Percentiles rank a stretch among this genome's conserved stretches.
Conservation (phyloP, 2,113 vertebrate genomes). For the Paratilapia polleni region DNA sequence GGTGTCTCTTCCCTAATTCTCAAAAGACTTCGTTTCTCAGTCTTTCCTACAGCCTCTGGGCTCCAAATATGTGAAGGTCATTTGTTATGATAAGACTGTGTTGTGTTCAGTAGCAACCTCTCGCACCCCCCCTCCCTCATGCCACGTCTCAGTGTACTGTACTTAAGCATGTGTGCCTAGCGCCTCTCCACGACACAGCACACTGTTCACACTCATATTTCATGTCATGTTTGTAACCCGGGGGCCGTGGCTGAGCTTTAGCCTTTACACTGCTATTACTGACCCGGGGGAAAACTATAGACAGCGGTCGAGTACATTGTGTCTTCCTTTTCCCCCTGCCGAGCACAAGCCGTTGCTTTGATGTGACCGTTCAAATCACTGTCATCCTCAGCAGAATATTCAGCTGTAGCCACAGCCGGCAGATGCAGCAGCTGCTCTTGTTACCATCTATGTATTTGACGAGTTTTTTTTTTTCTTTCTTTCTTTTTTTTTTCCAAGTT, state of each 20-base stretch:
- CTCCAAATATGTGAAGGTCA: constrained; percentile 62
- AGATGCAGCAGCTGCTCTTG: constrained; percentile 53
- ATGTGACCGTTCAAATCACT: constrained; percentile 64
- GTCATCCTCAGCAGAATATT: constrained; percentile 48
- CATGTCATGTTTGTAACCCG: constrained; percentile 60
- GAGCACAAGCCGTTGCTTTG: constrained; percentile 51
- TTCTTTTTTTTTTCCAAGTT: background rate
- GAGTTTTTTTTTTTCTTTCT: background rate
- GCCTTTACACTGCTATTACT: constrained; percentile 47
- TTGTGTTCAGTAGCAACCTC: constrained; percentile 41
- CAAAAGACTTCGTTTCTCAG: constrained; percentile 36
- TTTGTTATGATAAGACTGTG: constrained; percentile 64
- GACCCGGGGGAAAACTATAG: constrained; percentile 44
- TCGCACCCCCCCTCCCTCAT: background rate
- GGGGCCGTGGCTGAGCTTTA: constrained; percentile 53
- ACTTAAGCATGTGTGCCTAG: constrained; percentile 39
- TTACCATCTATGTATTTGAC: constrained; percentile 28
- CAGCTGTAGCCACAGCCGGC: background rate
- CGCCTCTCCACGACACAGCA: constrained; percentile 3
- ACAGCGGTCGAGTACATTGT: constrained; percentile 45
- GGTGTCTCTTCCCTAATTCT: constrained; percentile 39
- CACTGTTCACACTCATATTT: constrained; percentile 49
- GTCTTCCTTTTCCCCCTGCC: constrained; percentile 20
- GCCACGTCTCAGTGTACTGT: constrained; percentile 39
- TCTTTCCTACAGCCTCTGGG: constrained; percentile 40